Base-by-base conservation (phyloP, 2,888 invertebrate species). In the Dryocosmus kuriphilus region DNA sequence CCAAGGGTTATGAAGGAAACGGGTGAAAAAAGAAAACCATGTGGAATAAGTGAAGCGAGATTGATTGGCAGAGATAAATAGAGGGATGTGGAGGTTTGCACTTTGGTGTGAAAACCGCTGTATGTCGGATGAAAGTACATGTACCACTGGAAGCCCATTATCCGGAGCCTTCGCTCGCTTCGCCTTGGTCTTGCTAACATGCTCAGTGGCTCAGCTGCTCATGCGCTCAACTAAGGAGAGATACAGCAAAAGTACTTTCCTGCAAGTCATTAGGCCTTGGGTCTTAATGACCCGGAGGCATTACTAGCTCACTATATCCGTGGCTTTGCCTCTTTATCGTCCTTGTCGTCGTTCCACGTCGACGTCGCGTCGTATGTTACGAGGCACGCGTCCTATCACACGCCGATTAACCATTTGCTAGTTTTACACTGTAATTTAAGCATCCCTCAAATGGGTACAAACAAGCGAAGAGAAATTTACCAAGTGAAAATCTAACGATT, bases 71-170 rank as follows among this genome's bases (percentile, higher is more conserved):
- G 76, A 76, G 76, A 62, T 51, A 76, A 63, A 76, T 65, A 63
- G 35, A 63, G 41, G 51, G 76, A 46, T 51, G 65, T 63, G 75
- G 73, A 57, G 76, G 77, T 77, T 79, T 67, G 76, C 77, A 75
- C 63, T 46, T 51, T 81, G 78, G 79, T 82, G 83, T 81, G 83
- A 80, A 81, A 80, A 79, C 82, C 77, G 81, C 82, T 80, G 79
- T 81, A 81, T 75, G 78, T 55, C 62, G 79, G 77, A 79, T 80
- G 81, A 80, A 80, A 83, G 83, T 81, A 81, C 82, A 80, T 78
- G 77, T 76, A 73, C 75, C 79, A 61, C 60, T 78, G 76, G 71
- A 79, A 80, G 79, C 79, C 76, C 75, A 80, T 83, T 79, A 80
- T 74, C 78, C 78, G 74, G 57, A 73, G 77, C 78, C 80, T 74